Evolutionary conservation across 2,797 vertebrate species (phyloP).

Genomic region (Mormyrus proboscirostris): DNA sequence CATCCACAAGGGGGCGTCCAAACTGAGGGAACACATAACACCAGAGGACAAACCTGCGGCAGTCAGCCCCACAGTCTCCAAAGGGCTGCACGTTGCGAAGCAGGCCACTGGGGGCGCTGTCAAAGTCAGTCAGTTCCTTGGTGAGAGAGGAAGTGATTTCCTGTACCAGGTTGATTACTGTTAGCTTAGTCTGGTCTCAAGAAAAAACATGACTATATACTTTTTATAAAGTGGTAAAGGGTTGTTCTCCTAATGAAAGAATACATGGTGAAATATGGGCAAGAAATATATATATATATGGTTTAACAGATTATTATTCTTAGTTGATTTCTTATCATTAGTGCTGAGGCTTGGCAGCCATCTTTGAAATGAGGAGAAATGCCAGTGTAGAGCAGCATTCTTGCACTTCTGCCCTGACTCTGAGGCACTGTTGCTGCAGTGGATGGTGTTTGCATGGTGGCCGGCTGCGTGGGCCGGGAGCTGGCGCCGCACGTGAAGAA

Average conservation of each 20-base stretch:
- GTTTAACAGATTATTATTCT: neutral
- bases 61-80: slow-evolving; percentile 82
- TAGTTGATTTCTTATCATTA: neutral
- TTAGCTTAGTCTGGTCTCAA: neutral
- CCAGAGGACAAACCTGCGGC: slow-evolving; percentile 87
- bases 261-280: neutral
- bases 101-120: slow-evolving; percentile 93
- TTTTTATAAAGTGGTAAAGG: neutral
- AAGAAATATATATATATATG: neutral
- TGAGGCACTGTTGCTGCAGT: slow-evolving; percentile 56
- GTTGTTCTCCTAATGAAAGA: neutral
- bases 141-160: slow-evolving; percentile 52
- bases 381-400: neutral
- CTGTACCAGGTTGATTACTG: neutral
- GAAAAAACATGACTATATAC: neutral
- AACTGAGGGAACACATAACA: slow-evolving; percentile 88
- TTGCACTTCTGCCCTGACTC: neutral
- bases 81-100: slow-evolving; percentile 86
- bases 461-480: slow-evolving; percentile 80
- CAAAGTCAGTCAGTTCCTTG: slow-evolving; percentile 94
- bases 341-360: neutral
- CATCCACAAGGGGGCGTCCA: slow-evolving; percentile 91
- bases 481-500: slow-evolving; percentile 93
- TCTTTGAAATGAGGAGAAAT: neutral
- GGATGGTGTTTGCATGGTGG: slow-evolving; percentile 84